A percentile compares a stretch with the other conserved stretches of the same genome.
phyloP scores from a whole-genome alignment of 2,888 invertebrate genomes.

The Napeogenes sylphis region DNA sequence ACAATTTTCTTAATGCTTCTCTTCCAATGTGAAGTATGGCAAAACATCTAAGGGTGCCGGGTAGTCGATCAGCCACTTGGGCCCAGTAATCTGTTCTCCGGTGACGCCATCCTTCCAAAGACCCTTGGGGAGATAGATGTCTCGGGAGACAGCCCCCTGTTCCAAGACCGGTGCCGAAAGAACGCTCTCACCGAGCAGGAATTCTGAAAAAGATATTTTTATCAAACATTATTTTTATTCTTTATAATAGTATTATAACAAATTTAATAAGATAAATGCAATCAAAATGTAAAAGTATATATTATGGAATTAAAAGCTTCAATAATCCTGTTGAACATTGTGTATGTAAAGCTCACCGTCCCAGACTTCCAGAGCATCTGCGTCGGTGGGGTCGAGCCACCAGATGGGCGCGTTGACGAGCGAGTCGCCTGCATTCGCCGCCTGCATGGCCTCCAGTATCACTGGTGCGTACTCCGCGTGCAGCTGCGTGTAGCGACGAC shows the following conservation, averaged over 20 bases:
- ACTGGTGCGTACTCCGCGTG: constrained; percentile 80
- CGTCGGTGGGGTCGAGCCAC: constrained; percentile 88
- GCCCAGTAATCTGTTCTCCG: constrained; percentile 66
- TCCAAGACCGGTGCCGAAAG: constrained; percentile 84
- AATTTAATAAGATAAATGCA: no score
- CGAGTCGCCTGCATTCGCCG: constrained; percentile 77
- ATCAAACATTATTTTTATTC: no score
- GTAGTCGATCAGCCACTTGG: constrained; percentile 76
- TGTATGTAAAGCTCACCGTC: constrained; percentile 65
- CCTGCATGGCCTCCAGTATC: constrained; percentile 80
- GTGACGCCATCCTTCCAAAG: constrained; percentile 79
- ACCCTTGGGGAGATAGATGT: constrained; percentile 84
- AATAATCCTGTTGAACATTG: background rate
- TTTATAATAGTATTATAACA: no score
- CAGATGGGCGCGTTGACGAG: constrained; percentile 91
- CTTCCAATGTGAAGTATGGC: constrained; percentile 77
- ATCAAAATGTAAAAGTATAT: no score
- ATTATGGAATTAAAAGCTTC: background rate
- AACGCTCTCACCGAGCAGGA: constrained; percentile 82
- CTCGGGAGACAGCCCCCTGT: constrained; percentile 76
- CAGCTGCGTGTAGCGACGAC: constrained; percentile 79
- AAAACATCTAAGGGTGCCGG: constrained; percentile 79
- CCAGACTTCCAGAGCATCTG: constrained; percentile 74
- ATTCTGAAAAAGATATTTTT: constrained; percentile 73
- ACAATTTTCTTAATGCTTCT: constrained; percentile 30